Base-by-base conservation (phyloP, 2,888 invertebrate species). In the Acleris holmiana region DNA sequence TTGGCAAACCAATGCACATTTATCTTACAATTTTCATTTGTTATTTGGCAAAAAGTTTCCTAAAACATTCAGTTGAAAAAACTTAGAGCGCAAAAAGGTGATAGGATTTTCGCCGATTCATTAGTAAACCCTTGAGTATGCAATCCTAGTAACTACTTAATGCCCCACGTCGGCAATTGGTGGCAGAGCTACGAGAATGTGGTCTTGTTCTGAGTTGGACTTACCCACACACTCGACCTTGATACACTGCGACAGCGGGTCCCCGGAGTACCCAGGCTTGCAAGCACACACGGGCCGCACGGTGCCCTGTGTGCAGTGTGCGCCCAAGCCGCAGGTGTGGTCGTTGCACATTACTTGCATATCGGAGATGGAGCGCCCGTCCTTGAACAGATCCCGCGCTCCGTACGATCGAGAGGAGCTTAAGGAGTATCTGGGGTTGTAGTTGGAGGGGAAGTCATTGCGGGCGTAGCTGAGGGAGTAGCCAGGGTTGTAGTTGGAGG, bases 281-380 rank as follows among this genome's bases (percentile, higher is more conserved):
- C 97, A 97, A 23, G 96, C 96, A 79, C 97, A 97, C 6, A 97
- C 96, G 0, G 97, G 96, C 60, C 96, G 93, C 69, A 96, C 96
- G 69, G 95, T 95, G 70, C 94, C 88, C 67, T 93, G 86, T 67
- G 94, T 94, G 76, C 95, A 96, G 68, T 95, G 94, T 2, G 95
- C 95, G 50, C 95, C 95, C 6, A 93, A 93, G 2, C 95, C 95
- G 73, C 95, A 95, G 0, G 95, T 95, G 76, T 86, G 93, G 1
- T 94, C 93, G 0, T 94, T 93, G 72, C 94, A 94, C 0, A 87
- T 85, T 35, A 68, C 91, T 55, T 78, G 71, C 62, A 88, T 88
- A 73, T 91, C 91, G 46, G 91, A 91, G 69, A 92, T 88, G 2
- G 91, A 89, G 13, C 88, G 85, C 0, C 91, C 91, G 59, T 91